Percentiles rank a stretch among this genome's conserved stretches.
phyloP scores from a whole-genome alignment of 2,888 invertebrate genomes.

The Drosophila stalkeri region DNA sequence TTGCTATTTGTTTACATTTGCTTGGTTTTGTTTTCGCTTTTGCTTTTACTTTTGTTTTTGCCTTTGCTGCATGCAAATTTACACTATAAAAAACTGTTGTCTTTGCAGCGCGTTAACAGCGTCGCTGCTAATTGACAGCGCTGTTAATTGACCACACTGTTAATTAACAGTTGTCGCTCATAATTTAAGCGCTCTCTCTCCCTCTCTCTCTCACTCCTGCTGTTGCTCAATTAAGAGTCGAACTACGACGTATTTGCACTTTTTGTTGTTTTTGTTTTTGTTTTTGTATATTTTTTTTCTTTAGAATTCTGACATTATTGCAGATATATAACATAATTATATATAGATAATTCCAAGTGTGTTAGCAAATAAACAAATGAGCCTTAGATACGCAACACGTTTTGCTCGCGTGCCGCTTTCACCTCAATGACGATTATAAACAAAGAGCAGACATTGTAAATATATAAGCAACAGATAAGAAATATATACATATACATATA shows the following conservation, averaged over 20 bases:
- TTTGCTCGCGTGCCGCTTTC: constrained; percentile 48
- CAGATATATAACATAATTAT: neutral
- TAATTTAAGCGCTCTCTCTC: neutral
- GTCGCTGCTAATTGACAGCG: constrained; percentile 15
- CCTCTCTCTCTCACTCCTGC: neutral
- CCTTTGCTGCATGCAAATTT: constrained; percentile 6
- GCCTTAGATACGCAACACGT: constrained; percentile 39
- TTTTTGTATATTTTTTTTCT: neutral
- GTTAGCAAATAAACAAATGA: constrained; percentile 17
- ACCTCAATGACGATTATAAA: constrained; percentile 17
- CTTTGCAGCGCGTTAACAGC: constrained; percentile 7
- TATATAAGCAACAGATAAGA: constrained; percentile 2
- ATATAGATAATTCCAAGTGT: constrained; percentile 12
- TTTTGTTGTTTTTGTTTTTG: neutral
- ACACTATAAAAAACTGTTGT: neutral
- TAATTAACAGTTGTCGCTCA: constrained; percentile 25
- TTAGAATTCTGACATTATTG: constrained; percentile 3
- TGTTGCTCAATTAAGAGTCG: constrained; percentile 8
- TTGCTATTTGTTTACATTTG: constrained; percentile 21
- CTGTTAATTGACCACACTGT: constrained; percentile 7
- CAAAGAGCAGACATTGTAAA: neutral
- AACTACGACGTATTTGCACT: constrained; percentile 12
- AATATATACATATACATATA: neutral
- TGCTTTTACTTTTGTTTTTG: constrained; percentile 1
- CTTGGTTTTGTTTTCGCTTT: constrained; percentile 2